phyloP scores from a whole-genome alignment of 2,888 invertebrate species.

The Busseola fusca region DNA sequence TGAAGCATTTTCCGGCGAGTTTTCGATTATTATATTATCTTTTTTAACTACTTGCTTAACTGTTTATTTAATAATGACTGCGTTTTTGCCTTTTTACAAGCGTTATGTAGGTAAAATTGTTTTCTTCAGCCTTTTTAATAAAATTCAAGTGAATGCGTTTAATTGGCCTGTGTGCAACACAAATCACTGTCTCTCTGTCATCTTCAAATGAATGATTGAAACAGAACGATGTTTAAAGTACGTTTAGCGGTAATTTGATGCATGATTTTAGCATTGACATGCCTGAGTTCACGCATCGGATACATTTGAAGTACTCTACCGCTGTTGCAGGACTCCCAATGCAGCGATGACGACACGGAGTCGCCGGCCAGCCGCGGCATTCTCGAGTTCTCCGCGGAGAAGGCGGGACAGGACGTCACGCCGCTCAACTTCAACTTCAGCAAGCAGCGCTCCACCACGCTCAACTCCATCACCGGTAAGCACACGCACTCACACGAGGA shows the following conservation, averaged over 20 bases:
- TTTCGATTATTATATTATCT: not conserved
- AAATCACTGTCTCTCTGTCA: not conserved
- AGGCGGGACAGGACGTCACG: slow-evolving; percentile 96
- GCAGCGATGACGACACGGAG: slow-evolving; percentile 87
- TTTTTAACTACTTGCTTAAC: not conserved
- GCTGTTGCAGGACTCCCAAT: slow-evolving; percentile 83
- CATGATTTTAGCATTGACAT: not conserved
- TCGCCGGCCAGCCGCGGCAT: slow-evolving; percentile 91
- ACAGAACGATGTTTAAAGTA: not conserved
- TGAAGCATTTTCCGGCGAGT: not conserved
- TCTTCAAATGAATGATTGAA: not conserved
- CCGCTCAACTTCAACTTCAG: slow-evolving; percentile 95
- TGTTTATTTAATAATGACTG: not conserved
- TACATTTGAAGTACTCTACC: not conserved
- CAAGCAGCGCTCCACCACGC: slow-evolving; percentile 91
- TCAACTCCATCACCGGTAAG: slow-evolving; percentile 93
- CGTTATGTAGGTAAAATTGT: not conserved
- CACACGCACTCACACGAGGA: slow-evolving; percentile 52
- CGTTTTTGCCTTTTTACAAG: not conserved
- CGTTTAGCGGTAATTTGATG: not conserved
- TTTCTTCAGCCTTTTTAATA: not conserved
- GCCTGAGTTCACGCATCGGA: not conserved
- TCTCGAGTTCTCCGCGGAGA: slow-evolving; percentile 95
- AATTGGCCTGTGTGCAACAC: not conserved
- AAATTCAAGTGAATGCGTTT: not conserved